These are phyloP conservation scores for Thymelicus sylvestris DNA, from an alignment of 2,888 invertebrate genomes.

Conservation along the genomic window DNA sequence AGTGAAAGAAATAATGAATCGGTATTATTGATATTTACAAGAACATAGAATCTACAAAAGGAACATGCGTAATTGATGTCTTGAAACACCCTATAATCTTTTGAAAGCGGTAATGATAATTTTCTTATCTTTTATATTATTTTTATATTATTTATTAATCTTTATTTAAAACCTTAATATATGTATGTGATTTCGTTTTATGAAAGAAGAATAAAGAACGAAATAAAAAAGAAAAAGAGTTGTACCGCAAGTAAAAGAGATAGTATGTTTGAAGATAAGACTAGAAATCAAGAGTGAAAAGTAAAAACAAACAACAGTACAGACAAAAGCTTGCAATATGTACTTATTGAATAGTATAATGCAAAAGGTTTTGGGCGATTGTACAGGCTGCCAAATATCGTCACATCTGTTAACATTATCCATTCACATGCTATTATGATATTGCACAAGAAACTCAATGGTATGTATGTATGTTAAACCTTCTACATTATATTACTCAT, in stretches of 20 bases:
- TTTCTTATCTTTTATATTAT: too few species aligned
- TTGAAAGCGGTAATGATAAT: neutral
- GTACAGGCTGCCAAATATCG: neutral
- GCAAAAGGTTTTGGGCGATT: slow-evolving; percentile 15
- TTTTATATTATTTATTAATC: neutral
- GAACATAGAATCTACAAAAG: neutral
- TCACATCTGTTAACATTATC: neutral
- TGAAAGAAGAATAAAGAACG: neutral
- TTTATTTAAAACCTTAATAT: neutral
- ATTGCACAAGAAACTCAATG: neutral
- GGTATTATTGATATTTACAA: neutral
- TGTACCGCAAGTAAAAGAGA: slow-evolving; percentile 17
- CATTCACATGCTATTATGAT: neutral
- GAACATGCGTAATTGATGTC: slow-evolving; percentile 9
- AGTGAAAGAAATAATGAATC: neutral
- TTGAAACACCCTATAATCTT: slow-evolving; percentile 26
- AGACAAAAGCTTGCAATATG: slow-evolving; percentile 68
- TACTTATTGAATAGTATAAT: slow-evolving; percentile 19
- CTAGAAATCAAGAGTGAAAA: slow-evolving; percentile 12
- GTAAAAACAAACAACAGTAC: slow-evolving; percentile 49
- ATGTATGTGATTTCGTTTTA: neutral
- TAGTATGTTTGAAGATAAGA: slow-evolving; percentile 22
- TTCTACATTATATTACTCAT: slow-evolving; percentile 16
- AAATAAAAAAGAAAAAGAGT: slow-evolving; percentile 5
- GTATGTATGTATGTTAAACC: neutral